These are phyloP conservation scores for Dolichallabes microphthalmus DNA, from an alignment of 2,113 vertebrate species.

Conservation along the genomic window DNA sequence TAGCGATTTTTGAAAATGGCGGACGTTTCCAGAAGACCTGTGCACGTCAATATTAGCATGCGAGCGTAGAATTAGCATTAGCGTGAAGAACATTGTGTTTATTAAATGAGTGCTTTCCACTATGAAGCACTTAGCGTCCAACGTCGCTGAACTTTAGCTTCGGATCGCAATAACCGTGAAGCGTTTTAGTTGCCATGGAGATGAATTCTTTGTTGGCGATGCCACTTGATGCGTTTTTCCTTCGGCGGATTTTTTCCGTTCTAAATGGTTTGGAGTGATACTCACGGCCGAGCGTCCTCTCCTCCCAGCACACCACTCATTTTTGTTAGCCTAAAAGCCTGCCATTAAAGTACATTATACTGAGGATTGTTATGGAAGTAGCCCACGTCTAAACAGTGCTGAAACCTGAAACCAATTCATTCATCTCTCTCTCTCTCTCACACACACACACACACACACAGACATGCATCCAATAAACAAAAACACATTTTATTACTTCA, in stretches of 20 bases:
- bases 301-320: neutral
- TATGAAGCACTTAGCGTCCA: neutral
- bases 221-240: neutral
- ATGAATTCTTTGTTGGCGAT: neutral
- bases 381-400: neutral
- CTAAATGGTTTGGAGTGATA: neutral
- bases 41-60: too few relatives aligned
- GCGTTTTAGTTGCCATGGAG: slow-evolving; percentile 24
- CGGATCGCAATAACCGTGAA: neutral
- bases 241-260: neutral
- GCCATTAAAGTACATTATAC: neutral
- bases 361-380: neutral
- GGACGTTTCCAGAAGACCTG: too few relatives aligned
- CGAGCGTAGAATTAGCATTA: neutral
- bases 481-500: neutral
- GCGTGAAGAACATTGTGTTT: neutral
- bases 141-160: neutral
- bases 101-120: neutral
- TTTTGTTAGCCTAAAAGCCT: slow-evolving; percentile 10
- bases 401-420: slow-evolving; percentile 14
- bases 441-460: neutral
- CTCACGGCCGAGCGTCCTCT: neutral
- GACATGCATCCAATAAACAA: neutral
- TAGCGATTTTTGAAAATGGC: too few relatives aligned
- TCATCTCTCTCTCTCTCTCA: neutral